Conservation (phyloP, 2,797 vertebrate species). For the Acrossocheilus wenchowensis region DNA sequence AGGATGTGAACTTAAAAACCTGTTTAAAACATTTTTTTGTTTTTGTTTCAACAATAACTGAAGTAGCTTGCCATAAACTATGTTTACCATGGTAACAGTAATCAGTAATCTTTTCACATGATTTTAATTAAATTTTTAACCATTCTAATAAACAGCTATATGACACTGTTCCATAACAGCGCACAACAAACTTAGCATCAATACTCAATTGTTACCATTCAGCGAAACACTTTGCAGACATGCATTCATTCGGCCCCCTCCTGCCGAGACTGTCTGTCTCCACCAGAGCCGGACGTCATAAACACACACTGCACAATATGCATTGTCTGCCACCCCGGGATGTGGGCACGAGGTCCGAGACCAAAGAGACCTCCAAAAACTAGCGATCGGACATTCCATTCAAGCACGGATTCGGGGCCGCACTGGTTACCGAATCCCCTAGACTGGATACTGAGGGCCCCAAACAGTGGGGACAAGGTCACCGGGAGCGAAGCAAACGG, state of each 20-base stretch:
- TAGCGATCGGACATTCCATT: constrained; percentile 28
- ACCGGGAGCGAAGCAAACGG: not conserved
- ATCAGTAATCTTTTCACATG: not conserved
- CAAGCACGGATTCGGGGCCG: not conserved
- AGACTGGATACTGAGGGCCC: not conserved
- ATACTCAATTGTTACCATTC: constrained; percentile 22
- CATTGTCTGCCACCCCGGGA: constrained; percentile 33
- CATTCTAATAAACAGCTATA: not conserved
- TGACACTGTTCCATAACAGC: not conserved
- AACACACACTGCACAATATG: constrained; percentile 36
- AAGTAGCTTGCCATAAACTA: not conserved
- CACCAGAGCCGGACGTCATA: constrained; percentile 21
- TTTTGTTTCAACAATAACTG: not conserved
- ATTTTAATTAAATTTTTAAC: not conserved
- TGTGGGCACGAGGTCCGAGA: not conserved
- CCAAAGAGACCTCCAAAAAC: constrained; percentile 21
- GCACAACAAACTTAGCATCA: not conserved
- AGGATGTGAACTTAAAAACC: not conserved
- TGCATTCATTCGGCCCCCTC: constrained; percentile 16
- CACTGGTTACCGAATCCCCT: not conserved
- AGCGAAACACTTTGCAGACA: not conserved
- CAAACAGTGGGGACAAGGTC: not conserved
- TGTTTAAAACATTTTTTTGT: not conserved
- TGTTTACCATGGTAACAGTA: not conserved
- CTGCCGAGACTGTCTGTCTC: constrained; percentile 29